Percentiles rank a stretch among this genome's conserved stretches.
Evolutionary conservation across 2,113 vertebrate genomes (phyloP).

Genomic region (Dasypus novemcinctus): DNA sequence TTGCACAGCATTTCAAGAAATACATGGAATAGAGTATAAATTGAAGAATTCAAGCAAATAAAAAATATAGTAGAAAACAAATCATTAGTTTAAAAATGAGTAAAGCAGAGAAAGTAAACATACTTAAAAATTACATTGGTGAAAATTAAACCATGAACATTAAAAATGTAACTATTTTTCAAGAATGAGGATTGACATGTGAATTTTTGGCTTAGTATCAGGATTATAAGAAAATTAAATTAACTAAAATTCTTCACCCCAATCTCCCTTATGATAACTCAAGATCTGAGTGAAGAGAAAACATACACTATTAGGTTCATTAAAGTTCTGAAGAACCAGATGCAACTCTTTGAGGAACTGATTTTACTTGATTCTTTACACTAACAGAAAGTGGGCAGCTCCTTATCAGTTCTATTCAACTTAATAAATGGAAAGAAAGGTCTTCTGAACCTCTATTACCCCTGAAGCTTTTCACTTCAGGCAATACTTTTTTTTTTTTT

Average conservation of each 20-base stretch:
- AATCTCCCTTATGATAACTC: neutral
- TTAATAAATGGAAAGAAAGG: slow-evolving; percentile 31
- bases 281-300: neutral
- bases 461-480: slow-evolving; percentile 5
- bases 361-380: neutral
- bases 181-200: neutral
- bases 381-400: neutral
- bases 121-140: neutral
- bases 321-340: neutral
- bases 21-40: neutral
- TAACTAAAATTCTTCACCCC: neutral
- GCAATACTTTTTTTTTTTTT: neutral
- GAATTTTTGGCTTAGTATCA: slow-evolving; percentile 4
- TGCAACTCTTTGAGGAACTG: neutral
- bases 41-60: neutral
- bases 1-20: neutral
- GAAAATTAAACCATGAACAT: neutral
- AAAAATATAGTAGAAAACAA: neutral
- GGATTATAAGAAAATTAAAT: slow-evolving; percentile 12
- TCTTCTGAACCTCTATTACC: neutral
- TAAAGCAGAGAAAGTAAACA: neutral
- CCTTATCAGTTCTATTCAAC: slow-evolving; percentile 38
- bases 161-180: neutral
- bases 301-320: neutral
- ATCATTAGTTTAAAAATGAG: neutral